Evolutionary conservation across 2,888 invertebrate genomes (phyloP), one percentile per base, ranked within the genome.

Genomic region (Barypeithes pellucidus): DNA sequence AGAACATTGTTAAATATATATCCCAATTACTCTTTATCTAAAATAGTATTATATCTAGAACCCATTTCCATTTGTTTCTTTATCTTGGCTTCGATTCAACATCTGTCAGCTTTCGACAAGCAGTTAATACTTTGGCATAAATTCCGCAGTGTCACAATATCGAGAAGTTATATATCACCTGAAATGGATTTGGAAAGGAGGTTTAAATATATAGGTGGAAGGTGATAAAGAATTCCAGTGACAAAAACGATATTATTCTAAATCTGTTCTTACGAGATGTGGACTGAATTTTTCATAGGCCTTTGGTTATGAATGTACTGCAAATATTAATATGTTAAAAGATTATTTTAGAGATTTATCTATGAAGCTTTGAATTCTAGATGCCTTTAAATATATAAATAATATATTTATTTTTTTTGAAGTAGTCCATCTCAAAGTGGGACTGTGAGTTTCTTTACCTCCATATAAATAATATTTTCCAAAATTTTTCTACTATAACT

Each of bases 201-300:
- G 29, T 47, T 63, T n/a, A 47, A 29, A 63, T 63, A 63, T 63
- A 63, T 29, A 18, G 47, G 14, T 22, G 20, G 33, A 63, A 63
- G 47, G 62, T 63, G 47, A 33, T 33, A 47, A 63, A 63, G 47
- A 47, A 63, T 63, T 63, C 24, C n/a, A 33, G 47, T 16, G 29
- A 41, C 62, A 47, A 47, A 63, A 45, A 63, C 62, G 47, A 33
- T 29, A 33, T 20, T 63, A 63, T 63, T 18, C 47, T 63, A 63
- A 63, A 63, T 18, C 47, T 43, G 33, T 20, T 50, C 24, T 50
- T 50, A 22, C 5, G 50, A 50, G 24, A 50, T 50, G 24, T 50
- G 9, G 29, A 12, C 18, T 16, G 18, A 41, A 63, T 63, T 47
- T 63, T 63, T 63, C 16, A 63, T 43, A 47, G n/a, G 9, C 47